Base-by-base conservation (phyloP, 2,888 invertebrate genomes). In the Heliconius ethilla region DNA sequence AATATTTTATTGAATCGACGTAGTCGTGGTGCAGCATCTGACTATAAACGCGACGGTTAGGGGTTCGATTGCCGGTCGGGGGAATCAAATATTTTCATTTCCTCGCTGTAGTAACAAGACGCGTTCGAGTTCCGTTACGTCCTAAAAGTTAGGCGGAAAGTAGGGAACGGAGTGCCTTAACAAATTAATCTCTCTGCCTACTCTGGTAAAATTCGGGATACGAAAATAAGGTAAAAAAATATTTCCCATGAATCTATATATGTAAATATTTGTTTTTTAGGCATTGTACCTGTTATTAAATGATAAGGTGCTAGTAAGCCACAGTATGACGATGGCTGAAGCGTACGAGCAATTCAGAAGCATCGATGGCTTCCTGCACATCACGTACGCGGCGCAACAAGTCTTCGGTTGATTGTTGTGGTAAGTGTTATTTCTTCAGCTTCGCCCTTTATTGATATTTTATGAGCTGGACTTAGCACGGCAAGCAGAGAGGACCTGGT, bases 341-440 rank as follows among this genome's bases (percentile, higher is more conserved):
- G 96, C 98, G 5, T 98, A 98, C 92, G 95, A 96, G 67, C 96
- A 97, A 86, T 96, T 97, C 87, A 95, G 96, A 78, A 96, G 96
- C 77, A 95, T 95, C 0, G 98, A 98, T 89, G 98, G 98, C 29
- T 98, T 97, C 89, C 95, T 98, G 6, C 98, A 98, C 90, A 96
- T 98, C 87, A 97, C 97, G 0, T 98, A 98, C 87, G 97, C 98
- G 7, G 97, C 98, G 70, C 98, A 98, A 90, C 98, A 98, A 82
- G 93, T 93, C 86, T 94, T 93, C 84, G 94, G 94, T 76, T 92
- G 92, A 92, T 86, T 85, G 76, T 33, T 78, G 81, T 79, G 78
- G 89, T 89, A 70, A 85, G 85, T 83, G 5, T 59, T 11, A n/a
- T 59, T 59, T 59, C 11, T 11, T 11, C n/a, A 51, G 18, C 4